Percentiles rank a stretch among this genome's conserved stretches.
phyloP scores from a whole-genome alignment of 2,797 vertebrate genomes.

The Myioborus miniatus region DNA sequence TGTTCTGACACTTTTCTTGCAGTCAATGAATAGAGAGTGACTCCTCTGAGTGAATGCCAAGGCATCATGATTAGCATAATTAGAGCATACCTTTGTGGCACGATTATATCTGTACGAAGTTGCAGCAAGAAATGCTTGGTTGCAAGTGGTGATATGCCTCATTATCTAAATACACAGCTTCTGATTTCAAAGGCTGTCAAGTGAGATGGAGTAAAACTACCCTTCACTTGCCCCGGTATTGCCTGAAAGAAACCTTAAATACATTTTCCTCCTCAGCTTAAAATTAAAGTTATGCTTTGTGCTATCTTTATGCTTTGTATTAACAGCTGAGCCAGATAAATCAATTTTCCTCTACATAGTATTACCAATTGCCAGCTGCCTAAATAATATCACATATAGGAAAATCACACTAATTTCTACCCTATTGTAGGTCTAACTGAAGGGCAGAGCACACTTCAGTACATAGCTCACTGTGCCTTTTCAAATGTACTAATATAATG shows the following conservation, averaged over 20 bases:
- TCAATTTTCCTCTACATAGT: not conserved
- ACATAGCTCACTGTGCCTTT: not conserved
- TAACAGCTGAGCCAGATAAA: conserved; percentile 18
- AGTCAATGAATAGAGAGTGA: conserved; percentile 51
- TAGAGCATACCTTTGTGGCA: conserved; percentile 62
- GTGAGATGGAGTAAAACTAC: not conserved
- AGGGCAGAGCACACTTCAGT: not conserved
- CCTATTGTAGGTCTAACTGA: not conserved
- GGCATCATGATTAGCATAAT: conserved; percentile 67
- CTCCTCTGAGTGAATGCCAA: conserved; percentile 61
- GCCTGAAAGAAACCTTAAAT: not conserved
- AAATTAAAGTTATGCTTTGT: not conserved
- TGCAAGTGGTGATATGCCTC: conserved; percentile 21
- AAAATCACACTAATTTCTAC: conserved; percentile 17
- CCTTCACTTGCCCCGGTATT: not conserved
- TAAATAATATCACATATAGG: not conserved
- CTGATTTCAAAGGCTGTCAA: conserved; percentile 17
- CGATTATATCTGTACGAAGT: conserved; percentile 51
- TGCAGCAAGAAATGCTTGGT: conserved; percentile 32
- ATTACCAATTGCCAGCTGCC: not conserved
- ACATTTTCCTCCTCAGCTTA: not conserved
- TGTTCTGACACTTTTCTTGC: conserved; percentile 67
- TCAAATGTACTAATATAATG: not conserved
- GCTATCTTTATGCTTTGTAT: not conserved
- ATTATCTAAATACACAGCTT: conserved; percentile 1